phyloP scores from a whole-genome alignment of 1,140 invertebrate genomes.

The Euura lappo region DNA sequence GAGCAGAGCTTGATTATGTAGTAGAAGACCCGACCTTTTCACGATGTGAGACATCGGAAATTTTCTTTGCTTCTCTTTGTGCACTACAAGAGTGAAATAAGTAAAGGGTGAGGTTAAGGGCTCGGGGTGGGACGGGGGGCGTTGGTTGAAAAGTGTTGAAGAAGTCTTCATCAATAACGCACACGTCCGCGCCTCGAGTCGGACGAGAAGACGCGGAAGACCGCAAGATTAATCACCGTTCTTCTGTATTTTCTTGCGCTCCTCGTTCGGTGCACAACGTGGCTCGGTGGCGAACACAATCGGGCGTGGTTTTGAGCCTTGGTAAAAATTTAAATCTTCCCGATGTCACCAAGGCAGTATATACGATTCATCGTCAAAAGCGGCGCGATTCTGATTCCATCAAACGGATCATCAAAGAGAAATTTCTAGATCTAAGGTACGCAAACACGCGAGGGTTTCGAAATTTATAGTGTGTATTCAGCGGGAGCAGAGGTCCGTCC shows the following conservation, averaged over 20 bases:
- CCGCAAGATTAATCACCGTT: constrained; percentile 62
- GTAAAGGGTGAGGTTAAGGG: constrained; percentile 17
- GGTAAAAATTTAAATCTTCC: too few relatives aligned
- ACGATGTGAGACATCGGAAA: too few relatives aligned
- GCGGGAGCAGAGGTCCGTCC: background rate
- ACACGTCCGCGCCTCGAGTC: constrained; percentile 51
- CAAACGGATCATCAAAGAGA: background rate
- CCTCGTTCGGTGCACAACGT: background rate
- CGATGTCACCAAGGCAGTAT: too few relatives aligned
- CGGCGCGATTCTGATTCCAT: background rate
- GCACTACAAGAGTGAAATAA: background rate
- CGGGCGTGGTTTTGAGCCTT: background rate
- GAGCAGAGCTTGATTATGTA: constrained; percentile 14
- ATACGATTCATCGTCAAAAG: too few relatives aligned
- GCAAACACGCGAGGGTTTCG: too few relatives aligned
- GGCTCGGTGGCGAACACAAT: background rate
- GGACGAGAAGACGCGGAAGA: constrained; percentile 54
- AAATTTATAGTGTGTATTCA: background rate
- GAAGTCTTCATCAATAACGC: constrained; percentile 63
- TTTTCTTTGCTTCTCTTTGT: too few relatives aligned
- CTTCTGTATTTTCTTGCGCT: constrained; percentile 43
- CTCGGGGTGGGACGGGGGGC: background rate
- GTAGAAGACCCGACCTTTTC: too few relatives aligned
- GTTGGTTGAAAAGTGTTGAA: constrained; percentile 36
- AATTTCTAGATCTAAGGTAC: too few relatives aligned